These are phyloP conservation scores for Saturnia japonica DNA, from an alignment of 2,888 invertebrate genomes.

Conservation along the genomic window DNA sequence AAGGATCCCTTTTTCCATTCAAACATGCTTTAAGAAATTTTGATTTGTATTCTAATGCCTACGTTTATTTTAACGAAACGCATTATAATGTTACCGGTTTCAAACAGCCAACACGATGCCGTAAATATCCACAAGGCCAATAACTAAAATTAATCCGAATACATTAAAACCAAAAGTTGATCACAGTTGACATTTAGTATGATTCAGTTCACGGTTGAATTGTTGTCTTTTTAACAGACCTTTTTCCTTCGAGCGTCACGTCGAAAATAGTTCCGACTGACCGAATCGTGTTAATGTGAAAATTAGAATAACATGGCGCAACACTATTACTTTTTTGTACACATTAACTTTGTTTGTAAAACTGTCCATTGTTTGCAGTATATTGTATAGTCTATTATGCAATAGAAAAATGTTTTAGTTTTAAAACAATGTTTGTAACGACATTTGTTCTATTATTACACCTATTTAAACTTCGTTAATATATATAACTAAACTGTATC, in stretches of 20 bases:
- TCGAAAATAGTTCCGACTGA: not conserved
- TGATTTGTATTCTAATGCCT: not conserved
- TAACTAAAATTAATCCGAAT: not conserved
- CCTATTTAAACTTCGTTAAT: not conserved
- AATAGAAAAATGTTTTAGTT: not conserved
- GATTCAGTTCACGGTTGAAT: not conserved
- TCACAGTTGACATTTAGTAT: not conserved
- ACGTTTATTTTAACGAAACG: not conserved
- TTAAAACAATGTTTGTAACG: not conserved
- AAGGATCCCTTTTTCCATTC: not conserved
- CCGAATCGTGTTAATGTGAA: not conserved
- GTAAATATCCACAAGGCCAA: not conserved
- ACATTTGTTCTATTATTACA: not conserved
- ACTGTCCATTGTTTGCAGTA: not conserved
- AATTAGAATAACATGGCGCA: conserved; percentile 1
- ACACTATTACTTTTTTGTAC: not conserved
- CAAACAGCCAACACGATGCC: not conserved
- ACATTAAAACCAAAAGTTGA: not conserved
- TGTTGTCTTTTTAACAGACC: not conserved
- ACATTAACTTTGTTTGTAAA: not conserved
- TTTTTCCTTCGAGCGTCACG: not conserved
- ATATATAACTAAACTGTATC: not conserved
- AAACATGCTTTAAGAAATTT: not conserved
- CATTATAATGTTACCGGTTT: not conserved
- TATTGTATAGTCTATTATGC: not conserved